phyloP scores from a whole-genome alignment of 2,797 vertebrate species.

The Gymnopithys bicolor region DNA sequence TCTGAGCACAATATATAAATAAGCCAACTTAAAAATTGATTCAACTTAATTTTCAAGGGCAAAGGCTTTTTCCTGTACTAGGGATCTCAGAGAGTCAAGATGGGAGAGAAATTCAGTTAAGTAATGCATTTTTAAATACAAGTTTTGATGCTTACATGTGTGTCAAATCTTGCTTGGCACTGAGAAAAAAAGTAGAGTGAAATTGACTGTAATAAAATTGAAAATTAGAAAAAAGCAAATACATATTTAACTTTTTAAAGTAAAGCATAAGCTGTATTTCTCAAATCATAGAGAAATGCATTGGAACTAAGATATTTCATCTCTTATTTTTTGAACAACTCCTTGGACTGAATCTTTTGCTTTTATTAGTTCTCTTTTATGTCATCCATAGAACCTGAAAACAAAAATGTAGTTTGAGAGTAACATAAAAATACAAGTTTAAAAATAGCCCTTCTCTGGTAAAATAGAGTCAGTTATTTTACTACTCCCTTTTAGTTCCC shows the following conservation, averaged over 20 bases:
- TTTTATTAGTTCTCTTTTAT: neutral
- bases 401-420: neutral
- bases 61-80: neutral
- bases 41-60: neutral
- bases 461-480: neutral
- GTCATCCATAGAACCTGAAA: neutral
- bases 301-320: neutral
- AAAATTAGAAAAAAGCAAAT: neutral
- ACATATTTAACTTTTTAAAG: neutral
- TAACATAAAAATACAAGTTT: neutral
- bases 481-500: fast-evolving
- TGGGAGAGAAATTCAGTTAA: neutral
- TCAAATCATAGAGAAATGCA: neutral
- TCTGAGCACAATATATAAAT: neutral
- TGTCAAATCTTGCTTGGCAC: neutral
- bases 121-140: fast-evolving
- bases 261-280: neutral
- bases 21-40: neutral
- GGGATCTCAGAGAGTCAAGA: neutral
- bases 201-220: neutral
- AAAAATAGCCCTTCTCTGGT: neutral
- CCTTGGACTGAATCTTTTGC: neutral
- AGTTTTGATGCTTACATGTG: neutral
- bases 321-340: neutral
- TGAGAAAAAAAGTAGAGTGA: neutral